These are phyloP conservation scores for Trichonephila clavata DNA, from an alignment of 1,140 invertebrate genomes.

Conservation along the genomic window DNA sequence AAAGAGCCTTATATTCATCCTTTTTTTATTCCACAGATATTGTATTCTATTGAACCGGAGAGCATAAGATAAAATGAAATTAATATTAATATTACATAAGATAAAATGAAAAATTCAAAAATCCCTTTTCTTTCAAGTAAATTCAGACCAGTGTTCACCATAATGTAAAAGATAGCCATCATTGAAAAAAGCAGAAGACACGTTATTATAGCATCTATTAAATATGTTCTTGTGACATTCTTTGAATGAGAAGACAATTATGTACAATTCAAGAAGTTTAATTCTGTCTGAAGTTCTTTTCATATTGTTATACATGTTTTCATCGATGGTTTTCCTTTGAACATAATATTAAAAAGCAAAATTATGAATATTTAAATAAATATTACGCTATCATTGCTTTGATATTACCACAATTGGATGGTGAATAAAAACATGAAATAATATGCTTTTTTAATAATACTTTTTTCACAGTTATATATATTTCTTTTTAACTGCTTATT, in stretches of 20 bases:
- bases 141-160: not conserved
- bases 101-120: not conserved
- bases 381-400: not conserved
- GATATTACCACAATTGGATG: too few species aligned
- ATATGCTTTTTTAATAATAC: too few species aligned
- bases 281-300: not conserved
- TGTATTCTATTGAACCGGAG: not conserved
- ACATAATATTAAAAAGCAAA: not conserved
- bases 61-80: not conserved
- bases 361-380: not conserved
- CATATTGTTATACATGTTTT: not conserved
- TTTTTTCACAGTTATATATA: too few species aligned
- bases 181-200: not conserved
- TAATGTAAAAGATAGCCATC: not conserved
- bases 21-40: not conserved
- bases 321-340: not conserved
- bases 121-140: not conserved
- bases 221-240: not conserved
- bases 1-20: too few species aligned
- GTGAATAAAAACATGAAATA: too few species aligned
- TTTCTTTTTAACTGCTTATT: too few species aligned
- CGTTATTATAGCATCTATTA: not conserved
- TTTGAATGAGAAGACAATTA: not conserved
- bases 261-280: not conserved
- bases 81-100: not conserved